A percentile compares a stretch with the other conserved stretches of the same genome.
Evolutionary conservation across 1,140 invertebrate species (phyloP).

Genomic region (Daktulosphaira vitifoliae): DNA sequence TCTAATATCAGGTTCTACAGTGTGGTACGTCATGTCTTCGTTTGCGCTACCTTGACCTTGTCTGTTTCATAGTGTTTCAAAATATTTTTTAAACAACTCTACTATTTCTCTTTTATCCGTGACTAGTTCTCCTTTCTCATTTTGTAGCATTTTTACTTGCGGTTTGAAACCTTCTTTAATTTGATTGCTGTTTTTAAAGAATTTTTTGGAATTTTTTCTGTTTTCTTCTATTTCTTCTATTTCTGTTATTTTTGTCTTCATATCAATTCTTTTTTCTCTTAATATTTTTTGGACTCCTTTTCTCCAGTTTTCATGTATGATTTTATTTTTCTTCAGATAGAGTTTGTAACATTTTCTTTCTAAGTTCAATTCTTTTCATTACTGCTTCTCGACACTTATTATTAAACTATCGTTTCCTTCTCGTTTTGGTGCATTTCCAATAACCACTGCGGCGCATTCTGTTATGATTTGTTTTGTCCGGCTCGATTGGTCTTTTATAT

Average conservation of each 20-base stretch:
- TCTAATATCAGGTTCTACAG: neutral
- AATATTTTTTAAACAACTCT: slow-evolving; percentile 1
- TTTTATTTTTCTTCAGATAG: neutral
- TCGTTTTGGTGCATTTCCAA: neutral
- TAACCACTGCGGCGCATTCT: neutral
- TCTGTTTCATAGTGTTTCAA: neutral
- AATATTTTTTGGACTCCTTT: neutral
- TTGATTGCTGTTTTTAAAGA: slow-evolving; percentile 9
- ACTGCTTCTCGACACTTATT: neutral
- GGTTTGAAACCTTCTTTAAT: slow-evolving; percentile 4
- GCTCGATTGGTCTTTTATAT: neutral
- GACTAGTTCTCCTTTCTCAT: slow-evolving; percentile 1
- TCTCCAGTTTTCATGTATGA: neutral
- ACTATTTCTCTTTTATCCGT: slow-evolving; percentile 7
- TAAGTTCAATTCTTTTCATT: neutral
- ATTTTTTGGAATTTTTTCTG: no score
- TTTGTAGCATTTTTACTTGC: slow-evolving; percentile 9
- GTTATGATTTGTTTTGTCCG: neutral
- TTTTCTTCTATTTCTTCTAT: no score
- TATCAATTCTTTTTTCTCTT: neutral
- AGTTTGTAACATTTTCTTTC: neutral
- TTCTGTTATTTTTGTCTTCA: neutral
- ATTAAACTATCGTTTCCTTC: neutral
- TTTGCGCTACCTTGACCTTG: neutral
- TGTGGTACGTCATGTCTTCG: neutral